These are phyloP conservation scores for Eristalis tenax DNA, from an alignment of 2,888 invertebrate genomes.

Conservation along the genomic window DNA sequence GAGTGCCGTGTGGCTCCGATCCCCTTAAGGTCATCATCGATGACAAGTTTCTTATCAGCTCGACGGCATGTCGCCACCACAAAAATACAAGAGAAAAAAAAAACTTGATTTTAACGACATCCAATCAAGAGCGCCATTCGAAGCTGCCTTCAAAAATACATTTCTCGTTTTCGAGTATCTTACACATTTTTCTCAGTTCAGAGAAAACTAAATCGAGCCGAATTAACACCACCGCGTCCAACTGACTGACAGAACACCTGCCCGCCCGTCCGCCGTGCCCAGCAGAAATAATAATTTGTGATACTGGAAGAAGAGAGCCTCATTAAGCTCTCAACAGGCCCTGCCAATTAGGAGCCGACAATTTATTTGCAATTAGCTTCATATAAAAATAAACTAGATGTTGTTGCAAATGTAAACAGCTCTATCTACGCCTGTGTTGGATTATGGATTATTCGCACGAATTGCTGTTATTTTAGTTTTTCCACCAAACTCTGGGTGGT, in stretches of 20 bases:
- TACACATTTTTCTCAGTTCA: neutral
- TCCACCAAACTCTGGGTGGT: neutral
- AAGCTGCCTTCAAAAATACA: neutral
- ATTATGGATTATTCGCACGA: neutral
- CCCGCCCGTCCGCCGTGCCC: neutral
- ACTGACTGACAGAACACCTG: neutral
- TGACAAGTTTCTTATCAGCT: neutral
- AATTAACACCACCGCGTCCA: neutral
- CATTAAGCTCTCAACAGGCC: slow-evolving; percentile 11
- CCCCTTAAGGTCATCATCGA: neutral
- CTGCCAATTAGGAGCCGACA: slow-evolving; percentile 10
- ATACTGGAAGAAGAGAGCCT: neutral
- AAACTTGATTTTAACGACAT: neutral
- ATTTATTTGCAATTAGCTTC: slow-evolving; percentile 23
- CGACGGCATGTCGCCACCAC: neutral
- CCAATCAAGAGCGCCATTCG: neutral
- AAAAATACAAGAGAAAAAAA: neutral
- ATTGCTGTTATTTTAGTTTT: neutral
- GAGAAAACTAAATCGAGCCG: neutral
- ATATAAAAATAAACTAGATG: slow-evolving; percentile 13
- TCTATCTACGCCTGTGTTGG: neutral
- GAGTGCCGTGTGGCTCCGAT: neutral
- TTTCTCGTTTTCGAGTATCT: neutral
- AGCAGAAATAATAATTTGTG: neutral
- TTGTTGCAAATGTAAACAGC: neutral